Evolutionary conservation across 1,140 invertebrate species (phyloP), one percentile per base, ranked within the genome.

Genomic region (Caenorhabditis remanei): DNA sequence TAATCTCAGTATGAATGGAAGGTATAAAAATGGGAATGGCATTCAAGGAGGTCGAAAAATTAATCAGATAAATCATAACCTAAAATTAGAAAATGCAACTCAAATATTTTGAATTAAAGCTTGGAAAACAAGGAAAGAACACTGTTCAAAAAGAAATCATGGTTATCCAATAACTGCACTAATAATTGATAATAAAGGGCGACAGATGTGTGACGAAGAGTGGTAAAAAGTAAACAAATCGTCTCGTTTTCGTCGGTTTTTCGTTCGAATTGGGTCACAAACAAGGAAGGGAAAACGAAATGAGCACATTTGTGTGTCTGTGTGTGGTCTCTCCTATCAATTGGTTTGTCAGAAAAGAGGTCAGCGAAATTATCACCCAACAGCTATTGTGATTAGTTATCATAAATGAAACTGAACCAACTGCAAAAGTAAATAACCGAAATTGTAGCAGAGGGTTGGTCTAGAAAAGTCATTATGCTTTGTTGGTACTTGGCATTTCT

Each of bases 181-280:
- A 2, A 32, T 32, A 32, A 32, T 32, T 32, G 32, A 32, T 32
- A 32, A 32, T 32, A 32, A 32, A 32, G 32, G 46, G 71, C 46
- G 46, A 46, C 14, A 24, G 21, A 79, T 46, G 71, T 79, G 63
- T 40, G 46, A 32, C n/a, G 71, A 79, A 21, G 71, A 53, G 71
- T n/a, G 71, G 71, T 71, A 43, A 79, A 79, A 79, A 79, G 71
- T 24, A 79, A 79, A 79, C 71, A 79, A 79, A 79, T 79, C n/a
- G 71, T 50, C 71, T 79, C 46, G 71, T 79, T 50, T 79, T 79
- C 46, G 46, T 43, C 71, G 46, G 16, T 53, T 79, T 50, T 24
- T 79, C n/a, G 71, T 79, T 79, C 71, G 71, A 79, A 79, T 50
- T 50, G 71, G 71, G 46, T 50, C 71, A 79, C 71, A 79, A 79